These are phyloP conservation scores for Diloba caeruleocephala DNA, from an alignment of 2,888 invertebrate species.

Conservation along the genomic window DNA sequence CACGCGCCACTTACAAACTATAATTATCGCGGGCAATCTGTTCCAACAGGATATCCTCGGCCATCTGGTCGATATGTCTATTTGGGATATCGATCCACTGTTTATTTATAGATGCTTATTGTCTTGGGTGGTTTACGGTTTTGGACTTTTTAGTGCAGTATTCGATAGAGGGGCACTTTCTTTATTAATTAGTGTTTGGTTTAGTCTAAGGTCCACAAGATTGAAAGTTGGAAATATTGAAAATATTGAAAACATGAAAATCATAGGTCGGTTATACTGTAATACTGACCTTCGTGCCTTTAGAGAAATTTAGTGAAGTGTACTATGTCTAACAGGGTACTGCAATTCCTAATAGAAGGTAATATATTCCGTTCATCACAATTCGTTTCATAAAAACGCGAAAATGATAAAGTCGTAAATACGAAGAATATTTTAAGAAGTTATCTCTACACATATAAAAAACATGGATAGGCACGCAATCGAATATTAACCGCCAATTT, in stretches of 20 bases:
- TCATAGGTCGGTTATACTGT: too few relatives aligned
- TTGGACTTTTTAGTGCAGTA: constrained; percentile 16
- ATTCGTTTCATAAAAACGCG: not conserved
- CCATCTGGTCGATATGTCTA: constrained; percentile 82
- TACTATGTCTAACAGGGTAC: too few relatives aligned
- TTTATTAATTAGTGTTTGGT: not conserved
- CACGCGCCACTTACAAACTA: constrained; percentile 74
- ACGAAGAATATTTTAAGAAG: too few relatives aligned
- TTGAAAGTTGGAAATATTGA: too few relatives aligned
- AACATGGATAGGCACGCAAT: too few relatives aligned
- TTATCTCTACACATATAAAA: too few relatives aligned
- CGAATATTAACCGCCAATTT: too few relatives aligned
- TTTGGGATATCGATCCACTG: constrained; percentile 64
- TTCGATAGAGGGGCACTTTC: constrained; percentile 19
- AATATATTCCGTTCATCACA: constrained; percentile 1
- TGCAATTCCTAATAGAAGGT: constrained; percentile 3
- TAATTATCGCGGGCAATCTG: constrained; percentile 82
- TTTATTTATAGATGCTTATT: constrained; percentile 66
- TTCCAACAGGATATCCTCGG: constrained; percentile 85
- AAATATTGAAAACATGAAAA: too few relatives aligned
- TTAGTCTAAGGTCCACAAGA: too few relatives aligned
- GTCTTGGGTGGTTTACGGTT: constrained; percentile 55
- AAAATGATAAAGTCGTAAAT: not conserved
- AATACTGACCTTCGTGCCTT: too few relatives aligned
- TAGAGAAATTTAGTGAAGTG: too few relatives aligned